Evolutionary conservation across 2,113 vertebrate species (phyloP).

Genomic region (Carassius auratus): DNA sequence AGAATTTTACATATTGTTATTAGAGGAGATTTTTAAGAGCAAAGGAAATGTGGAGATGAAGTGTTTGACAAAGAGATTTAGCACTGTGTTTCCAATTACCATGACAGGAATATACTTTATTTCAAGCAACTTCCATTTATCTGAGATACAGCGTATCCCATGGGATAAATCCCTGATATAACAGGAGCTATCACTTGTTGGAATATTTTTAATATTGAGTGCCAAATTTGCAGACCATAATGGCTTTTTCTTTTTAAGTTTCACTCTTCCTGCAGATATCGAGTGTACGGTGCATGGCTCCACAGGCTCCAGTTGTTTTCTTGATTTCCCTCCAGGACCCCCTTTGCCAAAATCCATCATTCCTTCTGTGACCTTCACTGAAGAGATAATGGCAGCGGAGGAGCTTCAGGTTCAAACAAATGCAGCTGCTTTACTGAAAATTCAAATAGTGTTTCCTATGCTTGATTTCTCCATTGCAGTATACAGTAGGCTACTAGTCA

Average conservation of each 20-base stretch:
- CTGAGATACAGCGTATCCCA: not conserved
- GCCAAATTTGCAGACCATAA: not conserved
- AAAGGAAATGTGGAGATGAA: not conserved
- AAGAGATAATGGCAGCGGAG: not conserved
- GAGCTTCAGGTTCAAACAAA: not conserved
- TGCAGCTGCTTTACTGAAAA: not conserved
- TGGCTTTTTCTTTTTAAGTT: slow-evolving; percentile 6
- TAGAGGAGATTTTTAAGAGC: not conserved
- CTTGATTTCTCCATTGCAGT: not conserved
- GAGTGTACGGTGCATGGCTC: not conserved
- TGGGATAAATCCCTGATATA: not conserved
- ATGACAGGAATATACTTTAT: not conserved
- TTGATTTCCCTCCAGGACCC: not conserved
- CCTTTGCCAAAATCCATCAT: slow-evolving; percentile 4
- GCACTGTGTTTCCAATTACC: not conserved
- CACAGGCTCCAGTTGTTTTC: not conserved
- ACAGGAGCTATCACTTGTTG: not conserved
- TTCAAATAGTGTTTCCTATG: not conserved
- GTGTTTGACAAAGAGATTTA: not conserved
- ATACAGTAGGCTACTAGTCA: not conserved
- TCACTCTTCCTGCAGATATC: not conserved
- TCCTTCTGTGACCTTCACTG: not conserved
- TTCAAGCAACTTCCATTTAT: not conserved
- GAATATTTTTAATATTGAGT: slow-evolving; percentile 25
- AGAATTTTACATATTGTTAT: not conserved